phyloP scores from a whole-genome alignment of 2,797 vertebrate species.

The Sarcophilus harrisii region DNA sequence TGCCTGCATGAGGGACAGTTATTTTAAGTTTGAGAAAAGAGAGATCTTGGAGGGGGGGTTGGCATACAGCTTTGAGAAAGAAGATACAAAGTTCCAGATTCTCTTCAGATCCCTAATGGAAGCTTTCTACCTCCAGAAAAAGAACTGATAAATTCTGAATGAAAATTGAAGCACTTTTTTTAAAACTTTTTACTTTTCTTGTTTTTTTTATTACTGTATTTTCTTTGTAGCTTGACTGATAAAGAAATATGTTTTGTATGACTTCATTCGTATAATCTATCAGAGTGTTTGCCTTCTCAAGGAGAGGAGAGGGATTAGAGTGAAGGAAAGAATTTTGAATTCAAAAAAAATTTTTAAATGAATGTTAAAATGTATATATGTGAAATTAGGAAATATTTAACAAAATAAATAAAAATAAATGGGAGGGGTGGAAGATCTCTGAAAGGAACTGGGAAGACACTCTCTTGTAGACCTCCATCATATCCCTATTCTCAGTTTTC shows the following conservation, averaged over 20 bases:
- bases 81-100: neutral
- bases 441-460: neutral
- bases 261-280: neutral
- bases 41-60: neutral
- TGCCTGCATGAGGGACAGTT: neutral
- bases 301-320: neutral
- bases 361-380: neutral
- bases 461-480: neutral
- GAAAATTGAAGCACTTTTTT: neutral
- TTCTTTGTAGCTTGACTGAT: neutral
- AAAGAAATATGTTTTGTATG: neutral
- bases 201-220: neutral
- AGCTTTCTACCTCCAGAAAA: neutral
- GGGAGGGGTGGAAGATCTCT: neutral
- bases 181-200: neutral
- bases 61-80: neutral
- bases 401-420: neutral
- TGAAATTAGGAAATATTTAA: neutral
- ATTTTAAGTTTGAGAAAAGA: neutral
- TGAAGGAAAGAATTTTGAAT: neutral
- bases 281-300: neutral
- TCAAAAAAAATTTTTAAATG: neutral
- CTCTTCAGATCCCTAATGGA: neutral
- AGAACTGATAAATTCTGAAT: neutral
- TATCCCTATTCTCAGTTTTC: neutral